Evolutionary conservation across 2,797 vertebrate genomes (phyloP), one percentile per base, ranked within the genome.

Genomic region (Nannoperca australis): DNA sequence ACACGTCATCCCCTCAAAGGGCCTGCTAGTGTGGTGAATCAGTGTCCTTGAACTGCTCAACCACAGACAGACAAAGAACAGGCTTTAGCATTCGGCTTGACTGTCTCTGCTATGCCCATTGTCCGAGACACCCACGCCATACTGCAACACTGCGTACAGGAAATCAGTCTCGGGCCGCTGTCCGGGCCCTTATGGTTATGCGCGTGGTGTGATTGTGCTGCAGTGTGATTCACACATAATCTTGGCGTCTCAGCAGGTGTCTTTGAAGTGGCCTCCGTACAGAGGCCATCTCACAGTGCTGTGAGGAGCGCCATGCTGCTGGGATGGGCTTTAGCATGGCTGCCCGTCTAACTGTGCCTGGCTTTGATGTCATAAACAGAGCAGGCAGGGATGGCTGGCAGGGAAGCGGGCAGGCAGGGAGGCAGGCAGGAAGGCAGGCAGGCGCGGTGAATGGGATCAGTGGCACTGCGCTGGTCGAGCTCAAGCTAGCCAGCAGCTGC

Each of bases 321-420:
- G 90, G 86, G 92, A 90, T 87, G 88, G 91, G 88, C 85, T 93
- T 92, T 80, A 91, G 91, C 87, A 84, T 82, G 87, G 86, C 92
- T 83, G 85, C 88, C 91, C 78, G 80, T 93, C 89, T 91, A 76
- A 89, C 90, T 89, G 91, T 78, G 90, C 82, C 89, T 88, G 85
- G 88, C 92, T 95, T 94, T 94, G 92, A 94, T 91, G 91, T 93
- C 62, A 73, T 89, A 92, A 94, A 94, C 91, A 93, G 85, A 90
- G 90, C 88, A 67, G 89, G 84, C 88, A 85, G 81, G 83, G 85
- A 83, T 82, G 81, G 84, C 89, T 79, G 88, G 85, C 91, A 77
- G 79, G 83, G 70, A 77, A 45, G 89, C 73, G 20, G 70, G 69
- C 51, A 66, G 78, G 70, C 60, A 76, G 66, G 69, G 34, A 68